Evolutionary conservation across 2,113 vertebrate species (phyloP).

Genomic region (Cyanistes caeruleus): DNA sequence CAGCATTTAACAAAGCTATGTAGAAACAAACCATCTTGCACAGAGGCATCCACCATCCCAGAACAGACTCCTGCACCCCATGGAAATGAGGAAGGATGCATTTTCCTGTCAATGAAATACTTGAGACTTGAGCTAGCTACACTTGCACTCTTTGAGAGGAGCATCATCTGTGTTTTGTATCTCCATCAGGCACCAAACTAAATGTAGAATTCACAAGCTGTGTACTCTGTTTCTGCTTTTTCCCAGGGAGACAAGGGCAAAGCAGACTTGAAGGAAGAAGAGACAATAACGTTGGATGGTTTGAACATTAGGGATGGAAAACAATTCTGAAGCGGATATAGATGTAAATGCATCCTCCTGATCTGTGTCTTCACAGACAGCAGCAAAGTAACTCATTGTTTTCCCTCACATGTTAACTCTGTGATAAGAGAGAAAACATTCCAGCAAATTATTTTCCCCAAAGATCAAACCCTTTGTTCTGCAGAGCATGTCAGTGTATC

Average conservation of each 20-base stretch:
- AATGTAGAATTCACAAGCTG: neutral
- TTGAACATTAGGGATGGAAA: neutral
- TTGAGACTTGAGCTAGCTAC: neutral
- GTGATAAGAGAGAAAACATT: neutral
- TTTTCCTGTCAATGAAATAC: neutral
- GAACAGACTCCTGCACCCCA: neutral
- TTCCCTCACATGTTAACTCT: neutral
- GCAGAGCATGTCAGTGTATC: neutral
- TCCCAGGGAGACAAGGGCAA: neutral
- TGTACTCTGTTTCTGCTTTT: neutral
- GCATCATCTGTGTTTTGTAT: neutral
- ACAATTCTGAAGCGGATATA: neutral
- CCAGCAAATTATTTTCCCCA: neutral
- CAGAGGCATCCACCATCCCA: neutral
- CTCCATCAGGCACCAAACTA: neutral
- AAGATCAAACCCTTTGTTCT: slow-evolving; percentile 8
- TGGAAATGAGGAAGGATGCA: neutral
- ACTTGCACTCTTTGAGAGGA: neutral
- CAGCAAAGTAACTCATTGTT: neutral
- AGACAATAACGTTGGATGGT: neutral
- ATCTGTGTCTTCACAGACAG: neutral
- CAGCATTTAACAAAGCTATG: neutral
- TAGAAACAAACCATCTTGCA: neutral
- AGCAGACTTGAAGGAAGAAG: neutral
- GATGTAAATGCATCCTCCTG: neutral